These are phyloP conservation scores for Oscheius sp. DNA, from an alignment of 2,888 invertebrate species.

Conservation along the genomic window DNA sequence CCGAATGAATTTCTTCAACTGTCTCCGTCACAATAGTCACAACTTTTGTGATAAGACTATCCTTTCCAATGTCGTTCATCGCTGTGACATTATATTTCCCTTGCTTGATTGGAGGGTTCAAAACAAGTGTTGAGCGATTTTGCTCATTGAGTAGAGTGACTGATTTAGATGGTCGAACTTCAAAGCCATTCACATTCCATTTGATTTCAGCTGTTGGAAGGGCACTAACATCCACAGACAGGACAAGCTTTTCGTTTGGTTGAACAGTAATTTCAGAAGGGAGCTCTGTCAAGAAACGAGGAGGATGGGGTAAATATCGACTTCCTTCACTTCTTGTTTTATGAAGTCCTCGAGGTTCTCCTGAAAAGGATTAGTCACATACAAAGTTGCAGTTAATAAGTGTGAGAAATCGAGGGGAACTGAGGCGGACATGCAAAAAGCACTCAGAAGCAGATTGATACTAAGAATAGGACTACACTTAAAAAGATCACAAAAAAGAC, in stretches of 20 bases:
- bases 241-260: conserved; percentile 57
- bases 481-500: background rate
- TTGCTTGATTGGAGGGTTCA: conserved; percentile 61
- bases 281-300: conserved; percentile 55
- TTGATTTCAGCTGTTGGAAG: conserved; percentile 69
- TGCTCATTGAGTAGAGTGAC: conserved; percentile 55
- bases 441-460: conserved; percentile 25
- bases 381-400: conserved; percentile 22
- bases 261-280: conserved; percentile 47
- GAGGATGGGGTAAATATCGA: conserved; percentile 60
- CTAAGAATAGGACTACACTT: conserved; percentile 1
- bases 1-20: conserved; percentile 38
- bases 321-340: conserved; percentile 33
- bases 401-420: conserved; percentile 30
- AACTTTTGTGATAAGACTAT: conserved; percentile 44
- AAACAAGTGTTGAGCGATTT: conserved; percentile 61
- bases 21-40: conserved; percentile 41
- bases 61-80: conserved; percentile 56
- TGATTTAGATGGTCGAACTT: conserved; percentile 58
- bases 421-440: conserved; percentile 29
- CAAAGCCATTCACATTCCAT: conserved; percentile 73
- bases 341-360: conserved; percentile 25
- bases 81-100: conserved; percentile 64
- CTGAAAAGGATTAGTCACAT: conserved; percentile 26
- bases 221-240: conserved; percentile 63